These are phyloP conservation scores for Cyphotilapia sp. DNA, from an alignment of 2,113 vertebrate genomes.

Conservation along the genomic window DNA sequence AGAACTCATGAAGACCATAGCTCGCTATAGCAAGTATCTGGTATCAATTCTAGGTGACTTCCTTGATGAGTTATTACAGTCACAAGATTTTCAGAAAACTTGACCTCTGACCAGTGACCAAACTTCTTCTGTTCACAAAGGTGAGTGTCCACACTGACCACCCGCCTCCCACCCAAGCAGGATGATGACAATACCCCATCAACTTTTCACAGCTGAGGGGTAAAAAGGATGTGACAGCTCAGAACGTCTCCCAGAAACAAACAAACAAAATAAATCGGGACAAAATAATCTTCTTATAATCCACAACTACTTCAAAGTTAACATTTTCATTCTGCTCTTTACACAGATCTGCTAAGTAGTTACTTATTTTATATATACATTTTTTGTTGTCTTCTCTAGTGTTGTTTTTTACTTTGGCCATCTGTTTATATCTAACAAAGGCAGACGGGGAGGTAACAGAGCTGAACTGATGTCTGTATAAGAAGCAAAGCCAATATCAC, in stretches of 20 bases:
- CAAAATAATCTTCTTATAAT: not conserved
- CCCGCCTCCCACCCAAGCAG: not conserved
- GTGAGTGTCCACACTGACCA: not conserved
- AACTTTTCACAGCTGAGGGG: not conserved
- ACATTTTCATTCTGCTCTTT: not conserved
- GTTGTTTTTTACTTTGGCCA: fast-evolving
- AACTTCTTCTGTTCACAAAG: not conserved
- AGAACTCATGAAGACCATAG: not conserved
- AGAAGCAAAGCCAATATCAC: not conserved
- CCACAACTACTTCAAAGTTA: not conserved
- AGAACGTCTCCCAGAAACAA: not conserved
- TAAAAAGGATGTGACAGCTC: not conserved
- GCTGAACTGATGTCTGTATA: not conserved
- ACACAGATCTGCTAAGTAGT: not conserved
- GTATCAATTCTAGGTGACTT: not conserved
- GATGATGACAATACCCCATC: not conserved
- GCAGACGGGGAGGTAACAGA: not conserved
- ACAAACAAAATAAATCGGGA: fast-evolving
- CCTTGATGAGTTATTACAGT: not conserved
- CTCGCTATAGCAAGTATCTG: not conserved
- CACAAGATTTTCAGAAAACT: not conserved
- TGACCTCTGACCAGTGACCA: not conserved
- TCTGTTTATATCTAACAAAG: not conserved
- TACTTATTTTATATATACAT: not conserved
- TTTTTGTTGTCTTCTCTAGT: not conserved